phyloP scores from a whole-genome alignment of 1,140 invertebrate species.

The Polyergus mexicanus region DNA sequence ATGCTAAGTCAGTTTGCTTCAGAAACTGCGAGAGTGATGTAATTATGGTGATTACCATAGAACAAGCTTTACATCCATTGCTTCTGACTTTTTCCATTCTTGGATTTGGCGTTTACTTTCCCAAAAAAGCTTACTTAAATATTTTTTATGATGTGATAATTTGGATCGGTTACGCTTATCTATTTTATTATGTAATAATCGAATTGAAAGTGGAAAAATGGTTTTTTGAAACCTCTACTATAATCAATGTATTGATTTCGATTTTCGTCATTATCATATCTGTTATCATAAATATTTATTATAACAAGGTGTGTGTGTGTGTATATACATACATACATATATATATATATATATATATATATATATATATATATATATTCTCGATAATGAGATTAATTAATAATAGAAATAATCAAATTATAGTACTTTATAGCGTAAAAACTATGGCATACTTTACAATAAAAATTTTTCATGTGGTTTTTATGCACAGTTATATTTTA shows the following conservation, averaged over 20 bases:
- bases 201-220: background rate
- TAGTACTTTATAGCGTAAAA: background rate
- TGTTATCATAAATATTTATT: background rate
- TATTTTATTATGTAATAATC: background rate
- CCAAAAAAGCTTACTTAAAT: constrained; percentile 5
- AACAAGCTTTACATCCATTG: constrained; percentile 16
- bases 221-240: background rate
- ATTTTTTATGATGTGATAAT: background rate
- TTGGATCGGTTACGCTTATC: background rate
- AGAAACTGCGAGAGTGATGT: background rate
- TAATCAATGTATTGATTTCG: background rate
- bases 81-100: background rate
- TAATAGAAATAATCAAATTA: background rate
- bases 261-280: background rate
- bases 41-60: background rate
- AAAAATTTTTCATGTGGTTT: background rate
- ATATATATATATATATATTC: background rate
- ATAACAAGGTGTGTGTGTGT: background rate
- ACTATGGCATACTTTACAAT: too few relatives aligned
- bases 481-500: background rate
- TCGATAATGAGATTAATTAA: background rate
- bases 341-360: background rate
- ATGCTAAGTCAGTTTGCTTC: background rate
- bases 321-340: background rate
- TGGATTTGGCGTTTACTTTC: background rate